These are phyloP conservation scores for Elmis aenea DNA, from an alignment of 2,888 invertebrate genomes.

Conservation along the genomic window DNA sequence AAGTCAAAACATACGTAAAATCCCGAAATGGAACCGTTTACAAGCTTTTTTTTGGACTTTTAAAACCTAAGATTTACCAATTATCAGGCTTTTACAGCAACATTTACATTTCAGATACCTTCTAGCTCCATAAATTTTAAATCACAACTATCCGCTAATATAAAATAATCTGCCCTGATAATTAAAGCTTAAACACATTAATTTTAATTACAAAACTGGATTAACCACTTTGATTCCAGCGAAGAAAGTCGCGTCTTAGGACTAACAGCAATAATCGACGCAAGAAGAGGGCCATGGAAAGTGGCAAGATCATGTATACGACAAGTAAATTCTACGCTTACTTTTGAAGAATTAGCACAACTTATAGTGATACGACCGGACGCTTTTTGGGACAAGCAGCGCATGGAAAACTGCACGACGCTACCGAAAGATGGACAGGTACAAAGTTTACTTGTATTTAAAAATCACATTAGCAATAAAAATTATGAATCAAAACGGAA, in stretches of 20 bases:
- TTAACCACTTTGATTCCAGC: conserved; percentile 37
- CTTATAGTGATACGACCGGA: conserved; percentile 66
- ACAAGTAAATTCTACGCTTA: conserved; percentile 51
- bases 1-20: too few relatives aligned
- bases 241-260: conserved; percentile 52
- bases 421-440: conserved; percentile 58
- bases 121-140: too few relatives aligned
- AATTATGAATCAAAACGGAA: neutral
- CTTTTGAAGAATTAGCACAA: conserved; percentile 36
- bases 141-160: too few relatives aligned
- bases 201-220: too few relatives aligned
- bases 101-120: too few relatives aligned
- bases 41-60: too few relatives aligned
- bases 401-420: conserved; percentile 64
- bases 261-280: conserved; percentile 59
- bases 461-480: neutral
- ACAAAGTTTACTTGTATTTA: too few relatives aligned
- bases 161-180: too few relatives aligned
- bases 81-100: too few relatives aligned
- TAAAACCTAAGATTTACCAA: too few relatives aligned
- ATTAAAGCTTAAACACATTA: neutral
- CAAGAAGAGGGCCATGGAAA: conserved; percentile 59
- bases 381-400: conserved; percentile 70
- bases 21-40: too few relatives aligned
- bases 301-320: conserved; percentile 58